Evolutionary conservation across 2,113 vertebrate species (phyloP), one percentile per base, ranked within the genome.

Genomic region (Nyctereutes procyonoides): DNA sequence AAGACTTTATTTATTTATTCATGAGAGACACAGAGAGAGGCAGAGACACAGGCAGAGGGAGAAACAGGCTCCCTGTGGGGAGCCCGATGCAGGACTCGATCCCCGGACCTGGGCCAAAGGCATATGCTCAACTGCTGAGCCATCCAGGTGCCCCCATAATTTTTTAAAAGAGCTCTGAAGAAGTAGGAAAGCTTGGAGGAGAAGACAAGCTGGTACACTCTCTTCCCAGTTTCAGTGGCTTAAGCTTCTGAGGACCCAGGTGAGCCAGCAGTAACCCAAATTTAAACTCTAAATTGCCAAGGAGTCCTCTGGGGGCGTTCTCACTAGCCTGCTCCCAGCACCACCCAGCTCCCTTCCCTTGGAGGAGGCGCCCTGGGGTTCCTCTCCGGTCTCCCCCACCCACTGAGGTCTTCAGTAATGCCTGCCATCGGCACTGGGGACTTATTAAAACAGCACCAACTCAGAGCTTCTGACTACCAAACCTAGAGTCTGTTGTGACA

Each of bases 401-500:
- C 80, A 48, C n/a, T 11, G 1, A 26, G 65, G 82, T 77, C 51
- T 73, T 62, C 35, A 48, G 26, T 69, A 69, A 56, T 17, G 35
- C 48, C 26, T 55, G 9, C 88, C 43, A 0, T 0, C 1, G 73
- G 82, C 81, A 2, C 96, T 91, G 91, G 97, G 97, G 95, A 85
- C 94, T 95, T 93, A 79, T 96, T 94, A 97, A 88, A 55, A 55
- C 55, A 26, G 62, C 24, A 24, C 60, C 35, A 32, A 43, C 55
- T 60, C 35, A 26, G 77, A 73, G 92, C 74, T 95, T 95, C 85
- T 63, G 74, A 82, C 77, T 80, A 51, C 74, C 48, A 51, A 60
- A 74, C 69, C n/a, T 19, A 16, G 81, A 63, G 85, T 76, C 80
- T 88, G 94, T 84, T 86, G 87, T 96, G 88, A 69, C 79, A 94